Evolutionary conservation across 1,140 invertebrate species (phyloP).

Genomic region (Venustaconcha ellipsiformis): DNA sequence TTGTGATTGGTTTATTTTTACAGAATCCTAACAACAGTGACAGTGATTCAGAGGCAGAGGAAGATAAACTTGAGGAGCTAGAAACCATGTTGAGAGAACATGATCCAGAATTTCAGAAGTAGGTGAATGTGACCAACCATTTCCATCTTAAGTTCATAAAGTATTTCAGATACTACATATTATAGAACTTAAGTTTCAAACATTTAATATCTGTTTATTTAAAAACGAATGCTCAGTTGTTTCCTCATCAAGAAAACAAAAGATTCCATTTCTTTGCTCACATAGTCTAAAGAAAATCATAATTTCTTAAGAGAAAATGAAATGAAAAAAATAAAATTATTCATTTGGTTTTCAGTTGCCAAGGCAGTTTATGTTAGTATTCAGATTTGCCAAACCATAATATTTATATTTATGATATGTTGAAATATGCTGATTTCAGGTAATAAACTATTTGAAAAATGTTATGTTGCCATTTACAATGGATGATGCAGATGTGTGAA

Average conservation of each 20-base stretch:
- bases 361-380: too few species aligned
- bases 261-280: background rate
- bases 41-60: conserved; percentile 90
- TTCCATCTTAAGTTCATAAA: background rate
- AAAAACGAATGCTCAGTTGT: background rate
- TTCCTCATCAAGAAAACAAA: background rate
- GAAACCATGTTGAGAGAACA: conserved; percentile 87
- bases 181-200: background rate
- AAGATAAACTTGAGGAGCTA: conserved; percentile 78
- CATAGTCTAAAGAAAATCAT: too few species aligned
- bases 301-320: too few species aligned
- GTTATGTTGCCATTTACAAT: too few species aligned
- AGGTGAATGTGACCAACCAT: conserved; percentile 21
- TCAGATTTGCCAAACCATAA: too few species aligned
- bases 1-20: conserved; percentile 24
- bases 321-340: too few species aligned
- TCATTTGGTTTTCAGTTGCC: too few species aligned
- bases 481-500: too few species aligned
- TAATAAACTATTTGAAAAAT: too few species aligned
- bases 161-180: background rate
- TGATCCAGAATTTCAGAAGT: conserved; percentile 80
- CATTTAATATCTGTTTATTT: background rate
- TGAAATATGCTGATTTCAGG: too few species aligned
- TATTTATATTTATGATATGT: too few species aligned
- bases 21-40: conserved; percentile 78